Evolutionary conservation across 2,888 invertebrate genomes (phyloP).

Genomic region (Trissolcus brochymenae): DNA sequence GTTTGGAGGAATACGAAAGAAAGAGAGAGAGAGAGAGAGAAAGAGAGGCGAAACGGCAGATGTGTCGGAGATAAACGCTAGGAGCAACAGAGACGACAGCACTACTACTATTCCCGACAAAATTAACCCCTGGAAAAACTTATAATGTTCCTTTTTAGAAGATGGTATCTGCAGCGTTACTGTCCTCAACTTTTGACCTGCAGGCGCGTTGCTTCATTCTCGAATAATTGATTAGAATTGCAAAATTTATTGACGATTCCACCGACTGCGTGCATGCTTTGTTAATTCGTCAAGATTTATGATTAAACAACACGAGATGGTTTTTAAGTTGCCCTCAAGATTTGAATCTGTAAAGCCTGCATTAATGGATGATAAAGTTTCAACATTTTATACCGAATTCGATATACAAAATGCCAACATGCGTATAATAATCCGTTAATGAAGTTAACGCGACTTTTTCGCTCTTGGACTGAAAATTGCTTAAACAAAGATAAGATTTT

Average conservation of each 20-base stretch:
- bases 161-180: slow-evolving; percentile 49
- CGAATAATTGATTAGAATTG: slow-evolving; percentile 65
- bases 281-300: slow-evolving; percentile 25
- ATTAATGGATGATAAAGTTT: background rate
- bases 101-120: slow-evolving; percentile 65
- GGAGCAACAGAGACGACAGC: slow-evolving; percentile 48
- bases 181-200: slow-evolving; percentile 57
- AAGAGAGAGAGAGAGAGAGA: slow-evolving; percentile 6
- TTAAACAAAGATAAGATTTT: slow-evolving; percentile 38
- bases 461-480: slow-evolving; percentile 13
- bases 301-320: slow-evolving; percentile 15
- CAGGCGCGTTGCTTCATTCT: slow-evolving; percentile 53
- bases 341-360: slow-evolving; percentile 9
- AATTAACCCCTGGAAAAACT: slow-evolving; percentile 75
- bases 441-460: too few relatives aligned
- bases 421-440: too few relatives aligned
- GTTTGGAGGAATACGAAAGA: slow-evolving; percentile 52
- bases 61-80: slow-evolving; percentile 49
- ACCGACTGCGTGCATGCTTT: slow-evolving; percentile 1
- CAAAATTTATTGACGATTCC: slow-evolving; percentile 58
- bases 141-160: slow-evolving; percentile 72
- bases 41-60: slow-evolving; percentile 49
- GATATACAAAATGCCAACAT: too few relatives aligned
- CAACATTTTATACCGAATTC: too few relatives aligned
- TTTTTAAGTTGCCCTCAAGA: slow-evolving; percentile 11